A percentile compares a stretch with the other conserved stretches of the same genome.
These are phyloP conservation scores for Drosophila robusta DNA, from an alignment of 2,888 invertebrate genomes.

Conservation along the genomic window DNA sequence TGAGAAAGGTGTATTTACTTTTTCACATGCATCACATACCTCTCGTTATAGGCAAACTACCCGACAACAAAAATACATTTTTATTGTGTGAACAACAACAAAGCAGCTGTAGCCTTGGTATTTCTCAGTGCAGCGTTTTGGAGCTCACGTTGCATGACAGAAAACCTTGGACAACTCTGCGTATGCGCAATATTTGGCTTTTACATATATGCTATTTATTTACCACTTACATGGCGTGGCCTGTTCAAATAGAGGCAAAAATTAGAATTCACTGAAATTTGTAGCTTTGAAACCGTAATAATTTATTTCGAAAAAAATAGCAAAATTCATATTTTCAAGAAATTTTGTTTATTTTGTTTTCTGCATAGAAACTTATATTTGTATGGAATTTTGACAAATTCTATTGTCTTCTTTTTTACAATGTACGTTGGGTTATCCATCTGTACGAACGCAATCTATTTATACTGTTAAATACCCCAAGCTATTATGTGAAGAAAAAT, in stretches of 20 bases:
- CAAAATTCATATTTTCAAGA: background rate
- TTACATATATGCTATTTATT: constrained; percentile 50
- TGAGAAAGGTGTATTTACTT: background rate
- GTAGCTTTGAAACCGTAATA: too few relatives aligned
- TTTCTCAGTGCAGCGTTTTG: constrained; percentile 15
- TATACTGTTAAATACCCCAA: too few relatives aligned
- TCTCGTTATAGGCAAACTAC: constrained; percentile 2
- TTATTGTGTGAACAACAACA: constrained; percentile 16
- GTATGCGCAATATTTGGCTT: constrained; percentile 62
- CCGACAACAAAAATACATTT: constrained; percentile 8
- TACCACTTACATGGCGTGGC: constrained; percentile 25
- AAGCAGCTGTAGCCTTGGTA: constrained; percentile 33
- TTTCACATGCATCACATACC: constrained; percentile 1
- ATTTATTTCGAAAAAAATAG: background rate
- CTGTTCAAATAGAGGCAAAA: constrained; percentile 17
- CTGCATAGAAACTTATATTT: too few relatives aligned
- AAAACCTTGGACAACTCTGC: constrained; percentile 46
- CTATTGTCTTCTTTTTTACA: too few relatives aligned
- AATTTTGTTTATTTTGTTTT: background rate
- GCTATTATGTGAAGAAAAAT: too few relatives aligned
- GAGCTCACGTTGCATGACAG: constrained; percentile 23
- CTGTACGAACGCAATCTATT: too few relatives aligned
- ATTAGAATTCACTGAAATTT: background rate
- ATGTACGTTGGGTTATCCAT: too few relatives aligned
- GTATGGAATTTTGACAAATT: too few relatives aligned